Base-by-base conservation (phyloP, 2,888 invertebrate species). In the Portevinia maculata region DNA sequence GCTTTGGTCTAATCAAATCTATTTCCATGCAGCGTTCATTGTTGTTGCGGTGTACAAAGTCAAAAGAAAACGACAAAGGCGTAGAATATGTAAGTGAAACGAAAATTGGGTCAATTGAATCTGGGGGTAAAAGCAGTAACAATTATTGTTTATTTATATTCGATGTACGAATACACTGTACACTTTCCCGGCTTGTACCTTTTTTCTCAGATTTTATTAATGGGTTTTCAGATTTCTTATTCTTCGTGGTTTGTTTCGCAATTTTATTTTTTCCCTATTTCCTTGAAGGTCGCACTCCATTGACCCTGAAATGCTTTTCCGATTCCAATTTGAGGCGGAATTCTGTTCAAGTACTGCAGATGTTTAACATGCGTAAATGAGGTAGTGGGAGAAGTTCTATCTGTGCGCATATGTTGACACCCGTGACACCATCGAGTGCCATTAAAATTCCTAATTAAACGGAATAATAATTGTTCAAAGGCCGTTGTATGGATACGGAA, bases 101-200 rank as follows among this genome's bases (percentile, higher is more conserved):
- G 73, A 48, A 79, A 79, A 81, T 71, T 81, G 60, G 81, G 81
- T 81, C 81, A 81, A 81, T 81, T 70, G 65, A 60, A 75, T 75
- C 70, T 70, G 60, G 75, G 75, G 70, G 81, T 65, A 75, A 59
- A 71, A 81, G 75, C 70, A 75, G 81, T 75, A 81, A 70, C 73
- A 79, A 81, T 81, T n/a, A n/a, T n/a, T 75, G 81, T 70, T 81
- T 81, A 81, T 70, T 81, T 65, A 71, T 75, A 59, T 81, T 75
- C 75, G 52, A 65, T 81, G 46, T 44, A 53, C 24, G 3, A 24
- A 5, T n/a, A n/a, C 24, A 24, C 67, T 53, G 30, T 28, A 1
- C 7, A 28, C 28, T 64, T 75, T 19, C 28, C 17, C 13, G 13
- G 37, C 24, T 59, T 39, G 32, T 34, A 53, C 57, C 46, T 39